These are phyloP conservation scores for Phaethornis superciliosus DNA, from an alignment of 2,113 vertebrate genomes.

Conservation along the genomic window DNA sequence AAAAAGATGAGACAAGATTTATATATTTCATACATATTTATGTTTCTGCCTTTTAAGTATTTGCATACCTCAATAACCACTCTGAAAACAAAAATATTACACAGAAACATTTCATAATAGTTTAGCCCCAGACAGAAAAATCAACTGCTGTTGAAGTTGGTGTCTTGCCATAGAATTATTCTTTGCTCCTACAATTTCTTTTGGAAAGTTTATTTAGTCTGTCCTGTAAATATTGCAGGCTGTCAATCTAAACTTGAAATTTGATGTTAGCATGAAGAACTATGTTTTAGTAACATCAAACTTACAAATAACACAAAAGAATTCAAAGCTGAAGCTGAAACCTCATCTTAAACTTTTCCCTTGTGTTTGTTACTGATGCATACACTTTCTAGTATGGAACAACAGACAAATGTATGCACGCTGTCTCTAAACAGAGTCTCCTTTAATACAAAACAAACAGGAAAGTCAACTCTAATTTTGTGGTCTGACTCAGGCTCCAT, in stretches of 20 bases:
- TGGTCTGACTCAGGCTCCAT: constrained; percentile 34
- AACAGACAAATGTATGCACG: background rate
- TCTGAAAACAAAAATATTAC: constrained; percentile 56
- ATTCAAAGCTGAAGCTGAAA: constrained; percentile 40
- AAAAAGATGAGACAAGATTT: constrained; percentile 50
- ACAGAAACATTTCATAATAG: constrained; percentile 54
- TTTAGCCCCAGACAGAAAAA: constrained; percentile 58
- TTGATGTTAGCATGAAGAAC: constrained; percentile 39
- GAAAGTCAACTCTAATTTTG: constrained; percentile 64
- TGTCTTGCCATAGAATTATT: constrained; percentile 67
- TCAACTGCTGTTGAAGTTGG: constrained; percentile 65
- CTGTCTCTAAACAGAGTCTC: constrained; percentile 24
- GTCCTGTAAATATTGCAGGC: constrained; percentile 54
- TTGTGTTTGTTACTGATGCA: constrained; percentile 6
- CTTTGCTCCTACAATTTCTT: constrained; percentile 59
- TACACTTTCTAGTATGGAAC: background rate
- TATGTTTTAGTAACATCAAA: constrained; percentile 52
- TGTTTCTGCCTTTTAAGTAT: constrained; percentile 38
- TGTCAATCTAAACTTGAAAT: constrained; percentile 66
- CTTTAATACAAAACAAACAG: constrained; percentile 65
- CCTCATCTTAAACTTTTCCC: constrained; percentile 24
- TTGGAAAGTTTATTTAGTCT: constrained; percentile 68
- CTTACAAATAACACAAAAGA: constrained; percentile 42
- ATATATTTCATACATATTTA: constrained; percentile 30
- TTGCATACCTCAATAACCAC: constrained; percentile 53